Percentiles rank a stretch among this genome's conserved stretches.
Conservation (phyloP, 2,797 vertebrate genomes). For the Argya squamiceps region DNA sequence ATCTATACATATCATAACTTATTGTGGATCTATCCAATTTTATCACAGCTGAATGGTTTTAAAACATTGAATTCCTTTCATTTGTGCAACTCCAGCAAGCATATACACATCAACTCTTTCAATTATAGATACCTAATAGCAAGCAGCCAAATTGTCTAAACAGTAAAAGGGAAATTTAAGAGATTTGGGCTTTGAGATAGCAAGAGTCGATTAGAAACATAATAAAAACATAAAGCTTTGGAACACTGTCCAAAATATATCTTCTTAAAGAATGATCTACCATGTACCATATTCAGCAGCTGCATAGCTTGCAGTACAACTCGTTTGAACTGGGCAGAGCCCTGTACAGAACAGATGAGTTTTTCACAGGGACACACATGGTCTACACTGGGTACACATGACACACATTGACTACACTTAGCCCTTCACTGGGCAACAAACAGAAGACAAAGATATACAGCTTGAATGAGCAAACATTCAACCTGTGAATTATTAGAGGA, state of each 20-base stretch:
- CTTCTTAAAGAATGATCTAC: background rate
- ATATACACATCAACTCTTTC: slow-evolving; percentile 10
- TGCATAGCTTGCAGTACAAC: background rate
- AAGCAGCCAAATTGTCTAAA: slow-evolving; percentile 13
- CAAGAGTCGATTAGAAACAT: slow-evolving; percentile 10
- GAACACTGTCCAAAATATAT: background rate
- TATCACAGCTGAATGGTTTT: background rate
- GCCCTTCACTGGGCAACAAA: background rate
- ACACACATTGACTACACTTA: background rate
- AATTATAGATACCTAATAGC: slow-evolving; percentile 18
- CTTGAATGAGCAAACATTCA: background rate
- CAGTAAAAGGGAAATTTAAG: background rate
- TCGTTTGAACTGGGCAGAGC: background rate
- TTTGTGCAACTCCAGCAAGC: slow-evolving; percentile 1
- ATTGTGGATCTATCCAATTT: background rate
- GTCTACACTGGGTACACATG: background rate
- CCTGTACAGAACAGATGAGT: background rate
- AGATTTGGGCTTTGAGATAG: slow-evolving; percentile 8
- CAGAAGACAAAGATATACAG: background rate
- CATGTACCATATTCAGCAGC: background rate
- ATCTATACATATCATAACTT: background rate
- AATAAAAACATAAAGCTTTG: slow-evolving; percentile 38
- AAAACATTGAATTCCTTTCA: background rate
- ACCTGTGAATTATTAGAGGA: background rate
- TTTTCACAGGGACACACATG: background rate